phyloP scores from a whole-genome alignment of 1,140 invertebrate genomes.

The Dendroctonus valens region DNA sequence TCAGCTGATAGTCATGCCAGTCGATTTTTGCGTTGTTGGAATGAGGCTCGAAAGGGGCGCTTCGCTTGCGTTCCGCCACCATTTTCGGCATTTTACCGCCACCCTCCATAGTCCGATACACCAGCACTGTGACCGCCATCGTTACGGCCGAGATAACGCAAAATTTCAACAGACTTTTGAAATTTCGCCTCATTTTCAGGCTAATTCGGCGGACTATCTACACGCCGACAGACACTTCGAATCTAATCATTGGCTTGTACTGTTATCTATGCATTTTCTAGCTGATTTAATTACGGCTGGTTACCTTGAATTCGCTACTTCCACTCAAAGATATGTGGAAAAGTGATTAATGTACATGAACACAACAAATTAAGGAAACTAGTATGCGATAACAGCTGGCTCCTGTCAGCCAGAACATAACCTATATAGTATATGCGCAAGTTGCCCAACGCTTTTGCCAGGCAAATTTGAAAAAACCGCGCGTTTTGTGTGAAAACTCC shows the following conservation, averaged over 20 bases:
- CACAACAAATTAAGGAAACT: no score
- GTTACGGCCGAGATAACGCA: constrained; percentile 43
- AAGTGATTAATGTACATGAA: no score
- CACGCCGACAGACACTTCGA: not conserved
- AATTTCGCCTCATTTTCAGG: constrained; percentile 46
- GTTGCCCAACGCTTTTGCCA: no score
- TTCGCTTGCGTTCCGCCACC: constrained; percentile 2
- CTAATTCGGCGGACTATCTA: not conserved
- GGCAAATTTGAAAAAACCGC: no score
- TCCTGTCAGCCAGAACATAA: no score
- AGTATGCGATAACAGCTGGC: no score
- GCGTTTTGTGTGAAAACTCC: no score
- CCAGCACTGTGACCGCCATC: constrained; percentile 43
- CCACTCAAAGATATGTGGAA: no score
- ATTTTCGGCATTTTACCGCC: not conserved
- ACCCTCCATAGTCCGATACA: constrained; percentile 42
- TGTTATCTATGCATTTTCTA: not conserved
- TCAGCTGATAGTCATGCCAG: constrained; percentile 81
- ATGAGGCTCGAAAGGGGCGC: constrained; percentile 15
- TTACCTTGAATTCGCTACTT: no score
- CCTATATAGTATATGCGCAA: no score
- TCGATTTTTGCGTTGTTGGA: constrained; percentile 63
- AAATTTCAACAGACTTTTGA: constrained; percentile 47
- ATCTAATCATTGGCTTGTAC: not conserved
- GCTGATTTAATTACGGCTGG: no score